Conservation (phyloP, 2,888 invertebrate species). For the Lasiommata megera region DNA sequence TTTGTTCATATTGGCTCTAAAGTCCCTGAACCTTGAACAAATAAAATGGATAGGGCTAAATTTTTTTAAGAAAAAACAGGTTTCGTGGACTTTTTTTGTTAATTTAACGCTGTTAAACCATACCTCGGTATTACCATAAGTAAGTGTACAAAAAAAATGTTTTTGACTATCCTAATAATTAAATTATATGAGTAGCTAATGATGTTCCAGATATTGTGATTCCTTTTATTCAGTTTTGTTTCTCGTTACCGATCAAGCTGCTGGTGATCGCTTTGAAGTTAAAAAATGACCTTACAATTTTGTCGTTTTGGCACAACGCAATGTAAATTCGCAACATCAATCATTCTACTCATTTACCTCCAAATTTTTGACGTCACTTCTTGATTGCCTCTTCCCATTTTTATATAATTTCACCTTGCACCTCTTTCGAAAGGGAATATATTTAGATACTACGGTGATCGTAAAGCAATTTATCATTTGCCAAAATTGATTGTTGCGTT, state of each 20-base stretch:
- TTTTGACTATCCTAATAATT: neutral
- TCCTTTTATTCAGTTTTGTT: slow-evolving; percentile 29
- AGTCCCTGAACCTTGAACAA: too few species aligned
- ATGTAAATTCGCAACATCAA: slow-evolving; percentile 67
- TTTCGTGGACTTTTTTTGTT: too few species aligned
- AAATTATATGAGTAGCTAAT: slow-evolving; percentile 26
- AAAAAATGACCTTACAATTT: slow-evolving; percentile 49
- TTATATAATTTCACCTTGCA: slow-evolving; percentile 55
- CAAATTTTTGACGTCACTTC: slow-evolving; percentile 64
- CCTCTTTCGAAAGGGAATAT: slow-evolving; percentile 36
- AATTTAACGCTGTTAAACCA: too few species aligned
- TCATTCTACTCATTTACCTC: slow-evolving; percentile 70
- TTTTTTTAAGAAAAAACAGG: too few species aligned
- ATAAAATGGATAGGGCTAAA: too few species aligned
- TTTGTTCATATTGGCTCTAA: too few species aligned
- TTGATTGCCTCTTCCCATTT: slow-evolving; percentile 63
- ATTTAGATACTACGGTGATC: slow-evolving; percentile 36
- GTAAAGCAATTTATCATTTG: slow-evolving; percentile 40
- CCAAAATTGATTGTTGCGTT: slow-evolving; percentile 35
- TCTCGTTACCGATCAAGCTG: slow-evolving; percentile 31
- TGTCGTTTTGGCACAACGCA: slow-evolving; percentile 61
- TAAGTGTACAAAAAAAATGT: too few species aligned
- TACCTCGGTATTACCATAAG: too few species aligned
- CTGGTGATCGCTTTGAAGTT: slow-evolving; percentile 32
- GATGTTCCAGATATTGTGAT: slow-evolving; percentile 11